A percentile compares a stretch with the other conserved stretches of the same genome.
phyloP scores from a whole-genome alignment of 2,888 invertebrate species.

The Ophion ventricosus region DNA sequence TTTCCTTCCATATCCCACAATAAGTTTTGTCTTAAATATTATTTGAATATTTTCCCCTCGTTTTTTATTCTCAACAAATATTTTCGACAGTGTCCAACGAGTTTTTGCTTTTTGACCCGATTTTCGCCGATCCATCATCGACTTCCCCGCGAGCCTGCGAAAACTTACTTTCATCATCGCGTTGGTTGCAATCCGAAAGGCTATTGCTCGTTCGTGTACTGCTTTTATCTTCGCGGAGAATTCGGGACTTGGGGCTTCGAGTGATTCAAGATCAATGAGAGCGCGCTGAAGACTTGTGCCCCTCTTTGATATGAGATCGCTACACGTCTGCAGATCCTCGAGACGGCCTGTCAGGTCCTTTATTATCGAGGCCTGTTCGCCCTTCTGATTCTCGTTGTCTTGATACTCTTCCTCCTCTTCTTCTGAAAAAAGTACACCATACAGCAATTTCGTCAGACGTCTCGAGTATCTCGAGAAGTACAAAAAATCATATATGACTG shows the following conservation, averaged over 20 bases:
- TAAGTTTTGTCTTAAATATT: too few species aligned
- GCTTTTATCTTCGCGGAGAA: slow-evolving; percentile 92
- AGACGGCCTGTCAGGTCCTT: slow-evolving; percentile 91
- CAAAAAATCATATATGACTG: not conserved
- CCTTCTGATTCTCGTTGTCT: slow-evolving; percentile 81
- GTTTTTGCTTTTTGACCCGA: not conserved
- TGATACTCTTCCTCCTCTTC: slow-evolving; percentile 83
- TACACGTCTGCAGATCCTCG: slow-evolving; percentile 96
- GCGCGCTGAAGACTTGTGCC: slow-evolving; percentile 93
- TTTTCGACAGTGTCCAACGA: too few species aligned
- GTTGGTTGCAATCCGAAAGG: slow-evolving; percentile 97
- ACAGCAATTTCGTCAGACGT: not conserved
- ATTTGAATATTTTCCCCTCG: not conserved
- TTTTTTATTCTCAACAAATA: not conserved
- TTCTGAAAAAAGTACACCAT: slow-evolving; percentile 77
- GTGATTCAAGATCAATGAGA: slow-evolving; percentile 90
- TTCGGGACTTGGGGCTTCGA: slow-evolving; percentile 84
- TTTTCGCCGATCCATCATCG: too few species aligned
- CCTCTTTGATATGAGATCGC: slow-evolving; percentile 95
- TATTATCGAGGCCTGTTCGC: slow-evolving; percentile 87
- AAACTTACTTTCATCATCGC: slow-evolving; percentile 96
- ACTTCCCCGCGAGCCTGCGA: not conserved
- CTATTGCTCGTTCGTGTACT: slow-evolving; percentile 95
- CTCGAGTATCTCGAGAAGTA: not conserved
- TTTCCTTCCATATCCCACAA: not conserved